Base-by-base conservation (phyloP, 2,113 vertebrate species). In the Vanacampus margaritifer region DNA sequence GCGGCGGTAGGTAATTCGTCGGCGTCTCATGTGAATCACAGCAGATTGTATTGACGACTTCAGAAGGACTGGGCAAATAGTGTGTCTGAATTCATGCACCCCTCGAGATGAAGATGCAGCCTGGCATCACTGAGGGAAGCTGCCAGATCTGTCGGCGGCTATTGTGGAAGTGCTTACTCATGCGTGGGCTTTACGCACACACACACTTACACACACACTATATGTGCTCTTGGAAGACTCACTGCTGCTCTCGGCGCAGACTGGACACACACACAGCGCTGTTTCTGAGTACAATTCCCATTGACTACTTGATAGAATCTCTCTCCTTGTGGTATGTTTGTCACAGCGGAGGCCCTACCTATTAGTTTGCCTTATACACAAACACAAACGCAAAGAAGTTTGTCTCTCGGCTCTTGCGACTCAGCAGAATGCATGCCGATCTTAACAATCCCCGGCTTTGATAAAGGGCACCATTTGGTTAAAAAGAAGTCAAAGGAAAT, bases 141-240 rank as follows among this genome's bases (percentile, higher is more conserved):
- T 83, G 80, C 84, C 87, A 79, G 77, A 83, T 80, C 64, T 82
- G 87, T 86, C 81, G 68, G 65, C 41, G 72, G 68, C 72, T 82
- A 84, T 83, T 78, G 78, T 68, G 50, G 57, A 82, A 84, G 79
- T 68, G 82, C 79, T 89, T 82, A 83, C 67, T 86, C 85, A 85
- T 81, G 68, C 71, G 60, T 61, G 72, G 60, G 76, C 73, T 84
- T 26, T 65, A 66, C 51, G 11, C 12, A 24, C 45, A 69, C 68
- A 69, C 59, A 58, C 59, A 72, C 50, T 82, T 41, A 58, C 74
- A 56, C 51, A 69, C 75, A 75, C 83, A 67, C 50, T 11, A 13
- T 19, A n/a, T 58, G 19, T 70, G 69, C 64, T 74, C 67, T 73
- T 71, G 9, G 41, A 60, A 69, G 67, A 71, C 63, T 64, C 64